Evolutionary conservation across 2,113 vertebrate species (phyloP).

Genomic region (Cervus canadensis): DNA sequence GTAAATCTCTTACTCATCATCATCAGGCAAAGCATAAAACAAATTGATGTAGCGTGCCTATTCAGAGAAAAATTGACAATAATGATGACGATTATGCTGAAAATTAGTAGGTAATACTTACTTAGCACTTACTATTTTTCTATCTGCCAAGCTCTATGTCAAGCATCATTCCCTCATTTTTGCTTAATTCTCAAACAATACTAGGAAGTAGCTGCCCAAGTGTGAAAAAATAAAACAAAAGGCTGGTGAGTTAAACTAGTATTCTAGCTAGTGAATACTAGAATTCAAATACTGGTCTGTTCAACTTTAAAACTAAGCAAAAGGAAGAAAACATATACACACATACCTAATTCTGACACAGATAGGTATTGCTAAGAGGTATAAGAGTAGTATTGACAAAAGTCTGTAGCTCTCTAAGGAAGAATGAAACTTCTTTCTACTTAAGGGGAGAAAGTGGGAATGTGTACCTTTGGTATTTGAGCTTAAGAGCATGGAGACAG

Average conservation of each 20-base stretch:
- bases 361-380: background rate
- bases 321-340: background rate
- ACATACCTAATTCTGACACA: background rate
- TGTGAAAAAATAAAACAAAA: background rate
- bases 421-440: background rate
- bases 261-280: background rate
- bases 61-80: background rate
- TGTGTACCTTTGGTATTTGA: background rate
- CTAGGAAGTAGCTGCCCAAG: background rate
- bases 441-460: background rate
- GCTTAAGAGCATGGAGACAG: background rate
- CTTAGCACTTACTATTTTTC: background rate
- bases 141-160: background rate
- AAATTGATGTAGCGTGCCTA: background rate
- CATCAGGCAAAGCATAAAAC: background rate
- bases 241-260: background rate
- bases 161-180: background rate
- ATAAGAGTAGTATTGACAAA: background rate
- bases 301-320: background rate
- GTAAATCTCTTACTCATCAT: background rate
- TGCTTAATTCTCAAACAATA: background rate
- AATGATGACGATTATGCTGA: background rate
- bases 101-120: background rate
- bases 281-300: background rate
- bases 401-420: background rate